A percentile compares a stretch with the other conserved stretches of the same genome.
phyloP scores from a whole-genome alignment of 1,140 invertebrate genomes.

The Sycophaga agraensis region DNA sequence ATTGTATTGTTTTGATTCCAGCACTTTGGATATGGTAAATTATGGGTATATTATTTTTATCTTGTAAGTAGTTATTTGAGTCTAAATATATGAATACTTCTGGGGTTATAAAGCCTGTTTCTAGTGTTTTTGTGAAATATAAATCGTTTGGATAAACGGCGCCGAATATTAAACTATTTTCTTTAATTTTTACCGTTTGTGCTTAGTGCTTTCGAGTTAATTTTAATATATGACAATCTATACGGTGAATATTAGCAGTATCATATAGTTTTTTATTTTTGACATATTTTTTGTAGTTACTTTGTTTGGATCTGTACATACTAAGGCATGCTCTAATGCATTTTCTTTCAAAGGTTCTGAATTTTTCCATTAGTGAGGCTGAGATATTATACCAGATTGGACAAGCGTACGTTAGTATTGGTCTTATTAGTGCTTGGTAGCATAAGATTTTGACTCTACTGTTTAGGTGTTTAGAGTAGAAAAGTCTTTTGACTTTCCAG shows the following conservation, averaged over 20 bases:
- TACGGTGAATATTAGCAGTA: background rate
- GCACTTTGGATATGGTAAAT: background rate
- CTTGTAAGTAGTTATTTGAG: background rate
- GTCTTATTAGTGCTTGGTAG: constrained; percentile 17
- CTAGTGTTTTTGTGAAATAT: background rate
- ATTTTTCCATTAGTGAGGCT: constrained; percentile 3
- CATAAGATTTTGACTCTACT: constrained; percentile 27
- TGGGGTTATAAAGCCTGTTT: background rate
- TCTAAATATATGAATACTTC: constrained; percentile 4
- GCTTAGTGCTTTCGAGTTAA: constrained; percentile 4
- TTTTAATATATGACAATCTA: constrained; percentile 13
- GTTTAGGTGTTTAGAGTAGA: constrained; percentile 27
- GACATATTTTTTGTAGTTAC: background rate
- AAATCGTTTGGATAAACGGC: background rate
- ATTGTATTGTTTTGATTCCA: background rate
- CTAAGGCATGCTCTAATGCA: too few relatives aligned
- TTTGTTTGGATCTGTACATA: too few relatives aligned
- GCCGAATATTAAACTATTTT: constrained; percentile 3
- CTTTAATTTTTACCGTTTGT: background rate
- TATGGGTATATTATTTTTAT: background rate
- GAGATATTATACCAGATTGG: constrained; percentile 14
- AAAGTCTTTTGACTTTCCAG: background rate
- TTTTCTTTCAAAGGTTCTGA: constrained; percentile 4
- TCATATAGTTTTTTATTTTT: background rate
- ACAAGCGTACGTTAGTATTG: constrained; percentile 3